Percentiles rank a stretch among this genome's conserved stretches.
Evolutionary conservation across 2,888 invertebrate species (phyloP).

Genomic region (Dimorphilus gyrociliatus): DNA sequence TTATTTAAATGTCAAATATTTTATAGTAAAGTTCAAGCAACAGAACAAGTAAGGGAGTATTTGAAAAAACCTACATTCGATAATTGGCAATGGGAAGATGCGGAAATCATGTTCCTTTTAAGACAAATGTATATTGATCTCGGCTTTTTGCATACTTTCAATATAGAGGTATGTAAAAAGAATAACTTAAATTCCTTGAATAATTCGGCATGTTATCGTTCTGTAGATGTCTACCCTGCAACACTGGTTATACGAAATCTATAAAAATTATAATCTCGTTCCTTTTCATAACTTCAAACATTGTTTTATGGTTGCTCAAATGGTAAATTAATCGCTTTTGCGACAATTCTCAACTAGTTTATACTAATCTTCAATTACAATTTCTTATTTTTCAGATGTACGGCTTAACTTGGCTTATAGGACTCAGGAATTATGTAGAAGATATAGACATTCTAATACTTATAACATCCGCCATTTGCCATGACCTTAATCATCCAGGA

Average conservation of each 20-base stretch:
- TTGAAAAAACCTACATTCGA: slow-evolving; percentile 56
- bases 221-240: slow-evolving; percentile 12
- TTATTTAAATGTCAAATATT: background rate
- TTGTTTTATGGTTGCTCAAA: slow-evolving; percentile 38
- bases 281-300: slow-evolving; percentile 39
- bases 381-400: slow-evolving; percentile 50
- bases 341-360: no score
- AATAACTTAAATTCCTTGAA: background rate
- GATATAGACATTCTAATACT: slow-evolving; percentile 55
- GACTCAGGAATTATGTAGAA: slow-evolving; percentile 52
- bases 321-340: no score
- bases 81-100: slow-evolving; percentile 64
- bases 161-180: slow-evolving; percentile 49
- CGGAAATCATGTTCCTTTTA: slow-evolving; percentile 56
- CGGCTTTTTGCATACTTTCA: slow-evolving; percentile 55
- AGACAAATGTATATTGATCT: slow-evolving; percentile 67
- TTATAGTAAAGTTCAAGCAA: slow-evolving; percentile 48
- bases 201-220: background rate
- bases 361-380: no score
- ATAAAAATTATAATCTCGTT: slow-evolving; percentile 32
- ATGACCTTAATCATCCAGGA: slow-evolving; percentile 37
- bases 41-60: slow-evolving; percentile 48
- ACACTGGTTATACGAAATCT: slow-evolving; percentile 29
- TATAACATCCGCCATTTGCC: slow-evolving; percentile 33
- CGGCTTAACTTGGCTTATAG: slow-evolving; percentile 56